Base-by-base conservation (phyloP, 2,113 vertebrate genomes). In the Sceloporus undulatus region DNA sequence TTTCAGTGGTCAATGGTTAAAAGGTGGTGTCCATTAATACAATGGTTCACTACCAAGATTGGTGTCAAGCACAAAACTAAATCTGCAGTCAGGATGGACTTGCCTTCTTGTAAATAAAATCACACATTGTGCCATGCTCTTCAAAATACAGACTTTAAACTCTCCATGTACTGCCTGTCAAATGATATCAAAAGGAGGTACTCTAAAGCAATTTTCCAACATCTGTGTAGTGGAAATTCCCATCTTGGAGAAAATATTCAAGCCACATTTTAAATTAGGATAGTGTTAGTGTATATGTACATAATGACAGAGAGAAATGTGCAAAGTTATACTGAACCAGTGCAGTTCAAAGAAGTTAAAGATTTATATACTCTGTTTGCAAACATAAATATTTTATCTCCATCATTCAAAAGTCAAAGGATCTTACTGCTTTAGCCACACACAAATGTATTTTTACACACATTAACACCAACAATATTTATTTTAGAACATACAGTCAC, bases 21-120 rank as follows among this genome's bases (percentile, higher is more conserved):
- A 79, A 85, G 91, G 6, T 54, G 76, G 78, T 54, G 77, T 85
- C 85, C 84, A 71, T 79, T 85, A 80, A 13, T 0, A 65, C 11
- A 19, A 25, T 6, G 85, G 87, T 59, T 76, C 2, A 0, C 62
- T 23, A 68, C 82, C 34, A 85, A 92, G 88, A 87, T 65, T 54
- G 42, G 14, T 81, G 16, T 78, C 93, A 79, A 88, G 65, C 52
- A 71, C 5, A 76, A 89, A 87, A 79, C 79, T 90, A 88, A 93
- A 87, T 89, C 48, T 86, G 82, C 38, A 92, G 86, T 85, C 38
- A 91, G 80, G n/a, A 59, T 89, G 56, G 91, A 93, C 90, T 94
- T 92, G 84, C 88, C 89, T 85, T 84, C 48, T 77, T 80, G 81
- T 90, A 95, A 95, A 94, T 92, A 91, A 76, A 84, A 92, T 84